Conservation (phyloP, 2,797 vertebrate species). For the Enoplosus armatus region DNA sequence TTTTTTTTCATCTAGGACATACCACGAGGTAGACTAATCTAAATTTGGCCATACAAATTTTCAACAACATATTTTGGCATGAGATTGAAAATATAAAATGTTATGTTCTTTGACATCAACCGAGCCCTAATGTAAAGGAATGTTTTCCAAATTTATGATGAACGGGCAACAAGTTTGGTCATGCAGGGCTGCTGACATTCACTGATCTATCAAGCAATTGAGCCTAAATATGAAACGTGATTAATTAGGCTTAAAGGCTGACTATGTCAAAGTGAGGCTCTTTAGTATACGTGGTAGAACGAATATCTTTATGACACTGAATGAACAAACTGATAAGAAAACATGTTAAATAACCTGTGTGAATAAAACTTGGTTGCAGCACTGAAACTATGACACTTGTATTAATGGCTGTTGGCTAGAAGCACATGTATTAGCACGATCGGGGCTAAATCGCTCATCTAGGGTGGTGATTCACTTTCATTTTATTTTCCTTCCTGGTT, state of each 20-base stretch:
- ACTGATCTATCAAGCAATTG: neutral
- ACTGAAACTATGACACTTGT: conserved; percentile 21
- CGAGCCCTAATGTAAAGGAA: conserved; percentile 38
- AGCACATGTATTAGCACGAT: conserved; percentile 29
- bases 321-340: neutral
- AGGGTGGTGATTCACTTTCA: conserved; percentile 1
- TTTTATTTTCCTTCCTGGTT: neutral
- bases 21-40: conserved; percentile 72
- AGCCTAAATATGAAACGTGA: neutral
- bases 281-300: neutral
- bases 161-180: neutral
- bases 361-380: conserved; percentile 25
- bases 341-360: neutral
- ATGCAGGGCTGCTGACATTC: conserved; percentile 1
- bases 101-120: conserved; percentile 27
- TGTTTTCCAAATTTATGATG: conserved; percentile 17
- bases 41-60: conserved; percentile 82
- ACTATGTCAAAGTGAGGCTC: neutral
- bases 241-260: neutral
- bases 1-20: conserved; percentile 41
- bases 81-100: conserved; percentile 37
- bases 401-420: conserved; percentile 28
- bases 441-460: conserved; percentile 1
- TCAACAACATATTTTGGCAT: conserved; percentile 74
- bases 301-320: neutral